These are phyloP conservation scores for Liposcelis brunnea DNA, from an alignment of 2,888 invertebrate genomes.

Conservation along the genomic window DNA sequence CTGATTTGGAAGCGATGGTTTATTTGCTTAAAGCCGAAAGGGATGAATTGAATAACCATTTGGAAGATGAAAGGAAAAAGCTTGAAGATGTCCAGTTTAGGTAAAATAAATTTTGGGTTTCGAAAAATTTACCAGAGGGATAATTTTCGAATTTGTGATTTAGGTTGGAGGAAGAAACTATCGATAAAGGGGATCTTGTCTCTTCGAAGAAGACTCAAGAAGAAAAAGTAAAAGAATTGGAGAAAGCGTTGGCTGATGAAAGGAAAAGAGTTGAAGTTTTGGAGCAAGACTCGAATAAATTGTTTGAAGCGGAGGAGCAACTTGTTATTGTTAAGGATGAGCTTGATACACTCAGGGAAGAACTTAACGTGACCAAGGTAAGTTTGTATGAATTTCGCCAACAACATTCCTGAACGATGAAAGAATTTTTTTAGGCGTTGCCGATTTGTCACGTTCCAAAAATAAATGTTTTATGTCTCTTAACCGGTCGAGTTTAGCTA, in stretches of 20 bases:
- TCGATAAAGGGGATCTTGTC: constrained; percentile 75
- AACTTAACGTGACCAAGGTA: constrained; percentile 9
- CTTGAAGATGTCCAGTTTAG: constrained; percentile 77
- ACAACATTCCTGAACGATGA: too few species aligned
- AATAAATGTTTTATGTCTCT: too few species aligned
- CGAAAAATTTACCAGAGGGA: not conserved
- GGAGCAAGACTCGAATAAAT: constrained; percentile 35
- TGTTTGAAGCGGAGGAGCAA: constrained; percentile 47
- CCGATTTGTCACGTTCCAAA: too few species aligned
- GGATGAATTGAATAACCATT: constrained; percentile 37
- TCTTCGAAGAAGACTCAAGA: constrained; percentile 40
- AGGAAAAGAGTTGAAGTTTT: constrained; percentile 28
- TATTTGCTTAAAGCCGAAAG: constrained; percentile 37
- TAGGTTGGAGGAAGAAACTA: constrained; percentile 76
- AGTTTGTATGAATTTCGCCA: too few species aligned
- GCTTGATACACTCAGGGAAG: constrained; percentile 11
- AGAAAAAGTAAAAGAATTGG: constrained; percentile 31
- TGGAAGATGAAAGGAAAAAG: constrained; percentile 64
- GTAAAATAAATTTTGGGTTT: not conserved
- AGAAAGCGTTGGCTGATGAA: constrained; percentile 29
- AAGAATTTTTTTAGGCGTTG: too few species aligned
- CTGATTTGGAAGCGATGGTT: constrained; percentile 23
- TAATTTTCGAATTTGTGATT: not conserved
- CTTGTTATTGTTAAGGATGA: constrained; percentile 21
- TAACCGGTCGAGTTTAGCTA: too few species aligned